Percentiles rank a stretch among this genome's conserved stretches.
phyloP scores from a whole-genome alignment of 2,113 vertebrate genomes.

The Cyprichromis sp. region DNA sequence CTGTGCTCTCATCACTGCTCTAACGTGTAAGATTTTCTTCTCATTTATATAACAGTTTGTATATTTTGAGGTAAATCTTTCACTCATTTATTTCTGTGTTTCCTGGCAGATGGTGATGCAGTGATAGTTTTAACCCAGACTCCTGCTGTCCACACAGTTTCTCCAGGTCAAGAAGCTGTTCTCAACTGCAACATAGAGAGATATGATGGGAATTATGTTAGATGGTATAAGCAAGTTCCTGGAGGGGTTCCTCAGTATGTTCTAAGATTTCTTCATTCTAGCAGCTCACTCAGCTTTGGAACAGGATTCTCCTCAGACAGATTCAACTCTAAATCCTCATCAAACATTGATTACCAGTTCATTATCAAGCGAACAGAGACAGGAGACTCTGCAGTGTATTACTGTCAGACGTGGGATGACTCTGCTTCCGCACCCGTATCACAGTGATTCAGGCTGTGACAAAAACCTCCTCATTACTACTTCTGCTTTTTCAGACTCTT shows the following conservation, averaged over 20 bases:
- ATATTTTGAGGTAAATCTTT: fast-evolving
- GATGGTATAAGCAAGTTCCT: slow-evolving; percentile 38
- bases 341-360: background rate
- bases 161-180: background rate
- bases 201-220: fast-evolving
- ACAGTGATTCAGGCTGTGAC: too few relatives aligned
- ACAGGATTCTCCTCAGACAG: slow-evolving; percentile 31
- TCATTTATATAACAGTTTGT: too few relatives aligned
- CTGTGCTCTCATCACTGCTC: slow-evolving; percentile 23
- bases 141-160: slow-evolving; percentile 8
- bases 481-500: too few relatives aligned
- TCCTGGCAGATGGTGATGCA: background rate
- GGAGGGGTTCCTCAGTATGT: slow-evolving; percentile 21
- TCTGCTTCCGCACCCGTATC: too few relatives aligned
- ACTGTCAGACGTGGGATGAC: too few relatives aligned
- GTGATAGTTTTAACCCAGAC: background rate
- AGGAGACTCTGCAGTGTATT: too few relatives aligned
- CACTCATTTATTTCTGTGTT: background rate
- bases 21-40: background rate
- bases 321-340: background rate
- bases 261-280: fast-evolving
- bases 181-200: slow-evolving; percentile 18
- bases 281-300: background rate
- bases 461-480: too few relatives aligned
- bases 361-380: fast-evolving